Conservation (phyloP, 2,888 invertebrate genomes). For the Hydrotaea cyrtoneurina region DNA sequence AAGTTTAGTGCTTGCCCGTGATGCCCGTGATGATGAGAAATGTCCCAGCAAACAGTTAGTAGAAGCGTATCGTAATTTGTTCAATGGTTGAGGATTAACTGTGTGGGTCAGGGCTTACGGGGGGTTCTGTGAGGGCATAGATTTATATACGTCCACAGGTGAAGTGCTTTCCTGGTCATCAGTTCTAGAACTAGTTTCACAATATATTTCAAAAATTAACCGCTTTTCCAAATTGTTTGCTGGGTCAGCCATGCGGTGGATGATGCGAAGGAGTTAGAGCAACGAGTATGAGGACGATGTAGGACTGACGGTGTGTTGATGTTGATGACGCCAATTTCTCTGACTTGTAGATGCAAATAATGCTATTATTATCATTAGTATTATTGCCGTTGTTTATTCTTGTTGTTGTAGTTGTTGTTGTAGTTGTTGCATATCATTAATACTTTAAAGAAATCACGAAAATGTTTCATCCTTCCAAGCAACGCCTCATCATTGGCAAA, state of each 20-base stretch:
- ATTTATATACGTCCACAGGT: no score
- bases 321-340: constrained; percentile 28
- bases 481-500: not conserved
- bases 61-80: no score
- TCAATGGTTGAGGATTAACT: no score
- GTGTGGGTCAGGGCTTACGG: no score
- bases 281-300: not conserved
- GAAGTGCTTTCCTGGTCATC: no score
- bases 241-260: not conserved
- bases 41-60: no score
- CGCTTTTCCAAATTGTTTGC: no score
- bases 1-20: constrained; percentile 17
- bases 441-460: constrained; percentile 59
- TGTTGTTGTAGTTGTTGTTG: not conserved
- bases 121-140: no score
- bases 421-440: constrained; percentile 58
- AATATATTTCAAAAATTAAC: no score
- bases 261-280: not conserved
- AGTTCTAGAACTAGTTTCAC: no score
- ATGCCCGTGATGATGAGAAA: not conserved
- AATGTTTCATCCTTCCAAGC: not conserved
- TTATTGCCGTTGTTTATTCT: constrained; percentile 19
- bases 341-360: constrained; percentile 34
- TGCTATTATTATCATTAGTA: constrained; percentile 26
- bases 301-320: constrained; percentile 9